Base-by-base conservation (phyloP, 1,140 invertebrate species). In the Trichoplusia ni region DNA sequence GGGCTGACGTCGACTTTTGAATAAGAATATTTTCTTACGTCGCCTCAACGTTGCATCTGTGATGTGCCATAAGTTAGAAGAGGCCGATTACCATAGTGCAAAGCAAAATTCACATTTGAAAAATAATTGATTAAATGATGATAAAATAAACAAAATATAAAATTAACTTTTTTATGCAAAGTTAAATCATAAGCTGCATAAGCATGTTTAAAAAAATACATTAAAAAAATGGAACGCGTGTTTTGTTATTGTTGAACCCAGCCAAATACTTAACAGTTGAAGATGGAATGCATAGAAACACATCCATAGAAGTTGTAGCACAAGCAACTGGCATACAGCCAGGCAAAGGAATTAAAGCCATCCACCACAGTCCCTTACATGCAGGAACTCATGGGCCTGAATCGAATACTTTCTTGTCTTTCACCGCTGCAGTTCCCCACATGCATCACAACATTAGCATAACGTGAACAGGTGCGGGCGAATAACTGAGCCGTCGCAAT, bases 401-500 rank as follows among this genome's bases (percentile, higher is more conserved):
- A 25, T 42, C 18, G 51, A 47, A 37, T 56, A 60, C 38, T 60
- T 53, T 60, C 56, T 54, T 56, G 53, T 58, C 51, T 54, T 54
- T 40, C 27, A 44, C 42, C 72, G 68, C 76, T 74, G 35, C 47
- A 66, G 67, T 67, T 64, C 63, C n/a, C 33, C 42, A 64, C 69
- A 77, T 83, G 65, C 14, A 71, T 68, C 62, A 69, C 61, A 37
- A 64, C 54, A 74, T 86, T 82, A 79, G 71, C 80, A 84, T 84
- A 82, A 68, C 73, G 70, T 74, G 71, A 75, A 71, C 85, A 88
- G 85, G 85, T 88, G 85, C 83, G 74, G 68, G 77, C 75, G 77
- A 86, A 84, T 85, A 85, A 81, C 79, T 81, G 77, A 86, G 72
- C 76, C 80, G 80, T 82, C 83, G 83, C 83, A 86, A 79, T 86